Base-by-base conservation (phyloP, 2,113 vertebrate genomes). In the Camarhynchus parvulus region DNA sequence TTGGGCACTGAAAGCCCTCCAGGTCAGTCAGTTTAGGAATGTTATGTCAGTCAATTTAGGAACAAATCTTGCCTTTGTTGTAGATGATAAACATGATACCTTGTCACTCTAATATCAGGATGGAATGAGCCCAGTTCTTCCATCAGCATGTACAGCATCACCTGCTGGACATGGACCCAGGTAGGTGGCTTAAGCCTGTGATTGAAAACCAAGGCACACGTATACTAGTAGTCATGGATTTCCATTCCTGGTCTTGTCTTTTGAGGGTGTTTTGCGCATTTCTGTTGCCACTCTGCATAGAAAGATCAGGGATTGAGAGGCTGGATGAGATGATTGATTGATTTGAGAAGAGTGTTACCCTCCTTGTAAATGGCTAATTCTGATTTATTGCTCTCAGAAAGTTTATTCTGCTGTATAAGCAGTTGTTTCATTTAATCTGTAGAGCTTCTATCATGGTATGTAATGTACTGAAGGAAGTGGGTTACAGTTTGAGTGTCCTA, bases 141-240 rank as follows among this genome's bases (percentile, higher is more conserved):
- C 33, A 53, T 58, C n/a, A 22, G 11, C 22, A 35, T 35, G 23
- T 24, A 35, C 33, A 33, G 8, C 25, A 52, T 55, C 17, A n/a
- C 33, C 42, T 90, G 17, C 39, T 75, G 52, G 42, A 74, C 59
- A n/a, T 12, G n/a, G 20, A 62, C 10, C 11, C 37, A 46, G 5
- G 7, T 3, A 61, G 18, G 64, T 22, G 22, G 5, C 27, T 66
- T 62, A 46, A 83, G 88, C 5, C 4, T 1, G 2, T 1, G 2
- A 11, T 69, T 77, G 47, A 39, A 89, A 83, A 31, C 9, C 30
- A 37, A 33, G 15, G 8, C 11, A 52, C 7, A 0, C 0, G 0
- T 41, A 7, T 69, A 31, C 9, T 24, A 5, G 15, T 50, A 35
- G 35, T 46, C 10, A 41, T 0, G 7, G 11, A 19, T 68, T 87